Evolutionary conservation across 2,888 invertebrate genomes (phyloP).

Genomic region (Sepioteuthis lessoniana): DNA sequence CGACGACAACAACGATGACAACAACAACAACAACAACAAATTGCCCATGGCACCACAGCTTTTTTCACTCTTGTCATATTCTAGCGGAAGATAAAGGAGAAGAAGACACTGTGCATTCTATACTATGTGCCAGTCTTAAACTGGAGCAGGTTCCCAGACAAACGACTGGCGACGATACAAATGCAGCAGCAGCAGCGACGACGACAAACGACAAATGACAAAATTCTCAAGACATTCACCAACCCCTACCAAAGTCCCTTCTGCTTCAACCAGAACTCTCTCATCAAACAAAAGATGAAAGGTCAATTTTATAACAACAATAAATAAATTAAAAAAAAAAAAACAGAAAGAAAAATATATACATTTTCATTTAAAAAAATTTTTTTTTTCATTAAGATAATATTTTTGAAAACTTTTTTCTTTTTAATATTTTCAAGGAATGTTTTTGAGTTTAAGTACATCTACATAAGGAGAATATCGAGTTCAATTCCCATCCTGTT

Average conservation of each 20-base stretch:
- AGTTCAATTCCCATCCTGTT: too few relatives aligned
- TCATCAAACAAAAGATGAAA: neutral
- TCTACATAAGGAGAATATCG: too few relatives aligned
- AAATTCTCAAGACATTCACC: neutral
- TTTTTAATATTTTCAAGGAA: too few relatives aligned
- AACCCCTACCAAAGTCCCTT: neutral
- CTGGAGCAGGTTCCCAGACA: constrained; percentile 13
- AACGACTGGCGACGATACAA: neutral
- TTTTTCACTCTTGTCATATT: neutral
- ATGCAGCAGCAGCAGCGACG: neutral
- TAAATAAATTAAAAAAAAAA: too few relatives aligned
- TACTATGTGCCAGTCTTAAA: neutral
- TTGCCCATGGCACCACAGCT: neutral
- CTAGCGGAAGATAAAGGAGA: neutral
- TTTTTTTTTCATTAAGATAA: too few relatives aligned
- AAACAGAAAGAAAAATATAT: too few relatives aligned
- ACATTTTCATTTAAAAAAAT: too few relatives aligned
- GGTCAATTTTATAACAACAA: neutral
- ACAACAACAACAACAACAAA: neutral
- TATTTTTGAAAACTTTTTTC: too few relatives aligned
- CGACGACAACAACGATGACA: neutral
- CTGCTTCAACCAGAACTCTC: neutral
- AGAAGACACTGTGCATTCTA: neutral
- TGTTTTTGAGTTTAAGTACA: too few relatives aligned
- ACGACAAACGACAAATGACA: neutral